Base-by-base conservation (phyloP, 2,888 invertebrate genomes). In the Hemaris fuciformis region DNA sequence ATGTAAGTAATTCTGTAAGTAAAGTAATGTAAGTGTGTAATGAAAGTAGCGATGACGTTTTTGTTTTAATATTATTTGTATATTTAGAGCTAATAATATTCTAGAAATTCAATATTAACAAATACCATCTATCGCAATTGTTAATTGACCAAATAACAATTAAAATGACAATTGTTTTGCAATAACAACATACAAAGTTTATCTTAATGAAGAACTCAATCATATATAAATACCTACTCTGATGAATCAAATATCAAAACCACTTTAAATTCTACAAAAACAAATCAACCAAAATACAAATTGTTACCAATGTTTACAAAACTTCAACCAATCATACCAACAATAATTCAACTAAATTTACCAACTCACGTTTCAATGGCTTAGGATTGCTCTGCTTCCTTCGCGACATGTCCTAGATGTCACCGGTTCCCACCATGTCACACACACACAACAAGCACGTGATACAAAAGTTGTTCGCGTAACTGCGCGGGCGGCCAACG, bases 341-440 rank as follows among this genome's bases (percentile, higher is more conserved):
- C 22, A n/a, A n/a, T 13, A 48, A 27, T 27, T 2, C n/a, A 15
- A 15, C 25, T 42, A 60, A 31, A 34, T 15, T 18, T 8, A 60
- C 15, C 2, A 60, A 96, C 97, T 95, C 93, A 98, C 98, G 96
- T 98, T 98, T 98, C 83, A 98, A 94, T 87, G 98, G 98, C 93
- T 98, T 98, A 79, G 98, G 98, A 94, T 98, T 98, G 94, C 97
- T 97, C 94, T 98, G 98, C 94, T 98, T 98, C 93, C 98, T 95
- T 90, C 98, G 96, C 89, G 98, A 98, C 98, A 98, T 98, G 89
- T 84, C 91, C 89, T 87, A 87, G 79, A 77, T 76, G 70, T 77
- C 81, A 77, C 84, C 84, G 77, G 72, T 78, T 78, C 81, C 78
- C 83, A 85, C 81, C 89, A 89, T 89, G 82, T 77, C 89, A 89